phyloP scores from a whole-genome alignment of 2,113 vertebrate genomes.

The Dicrurus megarhynchus region DNA sequence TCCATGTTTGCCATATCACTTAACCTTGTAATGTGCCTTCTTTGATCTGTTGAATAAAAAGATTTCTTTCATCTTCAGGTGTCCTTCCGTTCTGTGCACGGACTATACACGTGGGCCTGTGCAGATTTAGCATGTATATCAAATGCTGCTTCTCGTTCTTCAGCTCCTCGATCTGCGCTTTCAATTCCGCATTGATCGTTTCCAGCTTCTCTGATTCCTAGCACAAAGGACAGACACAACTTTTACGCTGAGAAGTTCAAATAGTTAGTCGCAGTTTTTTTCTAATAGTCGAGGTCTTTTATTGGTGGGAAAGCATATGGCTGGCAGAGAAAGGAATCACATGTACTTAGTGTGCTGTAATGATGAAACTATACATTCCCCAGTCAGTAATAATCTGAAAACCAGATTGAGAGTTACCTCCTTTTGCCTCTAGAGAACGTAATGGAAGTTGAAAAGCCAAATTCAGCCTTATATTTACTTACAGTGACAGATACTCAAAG shows the following conservation, averaged over 20 bases:
- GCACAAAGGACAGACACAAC: not conserved
- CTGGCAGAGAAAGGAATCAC: not conserved
- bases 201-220: conserved; percentile 98
- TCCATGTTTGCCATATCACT: conserved; percentile 25
- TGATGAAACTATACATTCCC: not conserved
- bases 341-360: not conserved
- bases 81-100: conserved; percentile 91
- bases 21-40: conserved; percentile 88
- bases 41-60: conserved; percentile 96
- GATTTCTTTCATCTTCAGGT: conserved; percentile 92
- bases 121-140: conserved; percentile 98
- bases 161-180: conserved; percentile 94
- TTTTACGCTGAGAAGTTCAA: not conserved
- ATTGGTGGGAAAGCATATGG: not conserved
- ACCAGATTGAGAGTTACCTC: not conserved
- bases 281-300: not conserved
- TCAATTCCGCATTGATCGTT: conserved; percentile 90
- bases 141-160: conserved; percentile 97
- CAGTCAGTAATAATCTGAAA: not conserved
- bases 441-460: not conserved
- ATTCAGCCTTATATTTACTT: not conserved
- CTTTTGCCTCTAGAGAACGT: not conserved
- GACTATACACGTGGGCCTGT: conserved; percentile 96
- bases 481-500: not conserved
- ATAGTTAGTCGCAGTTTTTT: not conserved